These are phyloP conservation scores for Microchirus variegatus DNA, from an alignment of 2,797 vertebrate genomes.

Conservation along the genomic window DNA sequence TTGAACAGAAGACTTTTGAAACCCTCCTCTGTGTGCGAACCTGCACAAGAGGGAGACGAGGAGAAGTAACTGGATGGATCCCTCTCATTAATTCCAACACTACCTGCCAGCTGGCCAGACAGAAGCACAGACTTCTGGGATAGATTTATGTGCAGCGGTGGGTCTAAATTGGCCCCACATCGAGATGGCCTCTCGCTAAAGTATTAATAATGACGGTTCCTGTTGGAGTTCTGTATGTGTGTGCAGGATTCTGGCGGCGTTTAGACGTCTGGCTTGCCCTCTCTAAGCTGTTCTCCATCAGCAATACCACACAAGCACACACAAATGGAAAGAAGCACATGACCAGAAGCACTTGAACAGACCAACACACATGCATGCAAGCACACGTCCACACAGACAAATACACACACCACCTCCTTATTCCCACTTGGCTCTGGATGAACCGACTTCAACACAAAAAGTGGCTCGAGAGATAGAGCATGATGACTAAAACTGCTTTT, in stretches of 20 bases:
- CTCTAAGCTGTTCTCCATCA: conserved; percentile 79
- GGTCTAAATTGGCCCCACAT: conserved; percentile 79
- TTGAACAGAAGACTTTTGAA: too few species aligned
- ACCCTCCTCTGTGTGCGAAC: conserved; percentile 14
- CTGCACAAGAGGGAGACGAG: conserved; percentile 20
- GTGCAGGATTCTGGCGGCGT: conserved; percentile 75
- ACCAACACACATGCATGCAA: conserved; percentile 14
- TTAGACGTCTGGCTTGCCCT: conserved; percentile 67
- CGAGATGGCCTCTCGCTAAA: conserved; percentile 75
- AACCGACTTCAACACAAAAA: conserved; percentile 73
- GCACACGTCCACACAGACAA: neutral
- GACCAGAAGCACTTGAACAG: conserved; percentile 46
- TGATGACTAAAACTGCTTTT: conserved; percentile 79
- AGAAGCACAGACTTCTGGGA: conserved; percentile 77
- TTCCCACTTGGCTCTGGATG: conserved; percentile 57
- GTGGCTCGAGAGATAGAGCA: conserved; percentile 73
- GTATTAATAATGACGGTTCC: conserved; percentile 80
- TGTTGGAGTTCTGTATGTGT: conserved; percentile 56
- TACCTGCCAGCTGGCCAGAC: conserved; percentile 65
- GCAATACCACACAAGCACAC: conserved; percentile 46
- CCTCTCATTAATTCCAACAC: conserved; percentile 48
- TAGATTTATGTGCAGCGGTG: conserved; percentile 78
- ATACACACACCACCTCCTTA: conserved; percentile 19
- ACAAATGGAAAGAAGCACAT: conserved; percentile 42
- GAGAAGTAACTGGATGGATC: conserved; percentile 67